phyloP scores from a whole-genome alignment of 2,797 vertebrate species.

The Acanthurus leucopareius region DNA sequence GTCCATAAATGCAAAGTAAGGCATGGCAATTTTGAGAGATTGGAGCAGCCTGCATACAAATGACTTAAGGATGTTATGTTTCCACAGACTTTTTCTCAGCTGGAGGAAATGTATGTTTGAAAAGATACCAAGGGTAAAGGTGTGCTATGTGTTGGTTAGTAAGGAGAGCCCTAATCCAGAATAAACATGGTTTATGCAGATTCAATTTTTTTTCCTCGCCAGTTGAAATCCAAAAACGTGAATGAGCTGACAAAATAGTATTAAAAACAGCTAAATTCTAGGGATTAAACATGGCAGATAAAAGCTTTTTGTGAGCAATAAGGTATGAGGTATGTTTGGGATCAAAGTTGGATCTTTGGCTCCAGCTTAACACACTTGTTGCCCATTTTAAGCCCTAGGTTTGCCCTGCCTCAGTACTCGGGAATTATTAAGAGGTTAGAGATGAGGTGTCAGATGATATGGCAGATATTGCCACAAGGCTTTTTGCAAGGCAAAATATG shows the following conservation, averaged over 20 bases:
- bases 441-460: not conserved
- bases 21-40: conserved; percentile 48
- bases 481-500: conserved; percentile 21
- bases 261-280: not conserved
- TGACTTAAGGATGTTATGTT: conserved; percentile 25
- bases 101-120: conserved; percentile 4
- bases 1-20: conserved; percentile 45
- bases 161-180: conserved; percentile 29
- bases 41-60: conserved; percentile 51
- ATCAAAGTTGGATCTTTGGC: no score
- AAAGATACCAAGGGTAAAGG: conserved; percentile 16
- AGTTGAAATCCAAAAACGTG: conserved; percentile 31
- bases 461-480: conserved; percentile 5
- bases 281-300: conserved; percentile 14
- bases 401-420: conserved; percentile 33
- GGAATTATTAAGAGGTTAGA: conserved; percentile 27
- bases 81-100: conserved; percentile 11
- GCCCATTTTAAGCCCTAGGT: conserved; percentile 22
- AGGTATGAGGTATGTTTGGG: conserved; percentile 26
- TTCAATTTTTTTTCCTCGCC: conserved; percentile 8
- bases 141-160: conserved; percentile 23
- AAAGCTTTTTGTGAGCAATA: conserved; percentile 13
- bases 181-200: conserved; percentile 26
- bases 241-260: conserved; percentile 20
- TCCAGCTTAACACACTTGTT: no score